Percentiles rank a stretch among this genome's conserved stretches.
Evolutionary conservation across 2,888 invertebrate species (phyloP).

Genomic region (Drosophila kanekoi): DNA sequence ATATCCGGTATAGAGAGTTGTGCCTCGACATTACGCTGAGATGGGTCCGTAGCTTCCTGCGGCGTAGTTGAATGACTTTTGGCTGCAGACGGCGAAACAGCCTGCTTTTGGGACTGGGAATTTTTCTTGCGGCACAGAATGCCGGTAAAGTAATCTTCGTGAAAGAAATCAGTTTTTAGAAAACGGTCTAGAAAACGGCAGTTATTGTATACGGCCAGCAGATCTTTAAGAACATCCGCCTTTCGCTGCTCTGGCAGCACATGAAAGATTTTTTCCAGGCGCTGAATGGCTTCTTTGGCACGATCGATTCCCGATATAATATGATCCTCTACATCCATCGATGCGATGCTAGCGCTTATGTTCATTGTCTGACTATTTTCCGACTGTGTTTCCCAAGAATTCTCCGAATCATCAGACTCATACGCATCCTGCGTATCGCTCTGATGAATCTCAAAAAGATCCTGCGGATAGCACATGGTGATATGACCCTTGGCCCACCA

Average conservation of each 20-base stretch:
- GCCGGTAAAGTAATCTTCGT: slow-evolving; percentile 92
- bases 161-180: slow-evolving; percentile 94
- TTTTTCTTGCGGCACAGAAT: slow-evolving; percentile 87
- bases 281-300: slow-evolving; percentile 90
- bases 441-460: slow-evolving; percentile 92
- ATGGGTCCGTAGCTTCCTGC: not conserved
- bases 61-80: not conserved
- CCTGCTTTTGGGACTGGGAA: not conserved
- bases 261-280: slow-evolving; percentile 92
- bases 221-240: slow-evolving; percentile 91
- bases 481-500: slow-evolving; percentile 95
- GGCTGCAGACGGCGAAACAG: not conserved
- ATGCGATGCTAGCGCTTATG: slow-evolving; percentile 63
- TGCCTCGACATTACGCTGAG: not conserved
- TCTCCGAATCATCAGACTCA: slow-evolving; percentile 87
- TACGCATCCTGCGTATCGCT: slow-evolving; percentile 89
- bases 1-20: slow-evolving; percentile 2
- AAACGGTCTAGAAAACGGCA: slow-evolving; percentile 94
- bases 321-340: slow-evolving; percentile 86
- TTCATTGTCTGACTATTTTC: slow-evolving; percentile 85
- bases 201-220: slow-evolving; percentile 93
- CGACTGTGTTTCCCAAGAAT: slow-evolving; percentile 94
- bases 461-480: slow-evolving; percentile 97
- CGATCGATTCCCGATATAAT: slow-evolving; percentile 92
- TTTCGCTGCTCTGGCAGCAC: slow-evolving; percentile 91